Base-by-base conservation (phyloP, 2,888 invertebrate species). In the Euplexia lucipara region DNA sequence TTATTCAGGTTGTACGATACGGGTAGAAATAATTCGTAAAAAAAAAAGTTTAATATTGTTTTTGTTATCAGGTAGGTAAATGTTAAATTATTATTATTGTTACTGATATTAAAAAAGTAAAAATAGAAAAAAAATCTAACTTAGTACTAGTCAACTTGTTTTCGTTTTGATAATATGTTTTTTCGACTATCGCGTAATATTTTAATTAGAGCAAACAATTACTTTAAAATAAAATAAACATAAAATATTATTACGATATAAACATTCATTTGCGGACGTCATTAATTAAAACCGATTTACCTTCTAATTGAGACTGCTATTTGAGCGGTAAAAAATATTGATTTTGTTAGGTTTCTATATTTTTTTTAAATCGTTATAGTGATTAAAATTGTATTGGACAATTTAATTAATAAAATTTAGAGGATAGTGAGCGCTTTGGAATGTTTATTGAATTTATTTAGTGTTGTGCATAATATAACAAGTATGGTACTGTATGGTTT, bases 211-310 rank as follows among this genome's bases (percentile, higher is more conserved):
- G n/a, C 6, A 34, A 22, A 16, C 3, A 47, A 30, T 64, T 9
- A 12, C 9, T 34, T 26, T 0, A 34, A 18, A 6, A n/a, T 4
- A 12, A 26, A 20, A 42, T 7, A 30, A 10, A 12, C 4, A n/a
- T n/a, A n/a, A 18, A 54, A 37, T 8, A 5, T 37, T 32, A 6
- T 2, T 9, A 2, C 3, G 32, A 39, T 47, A 47, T 16, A 9
- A 47, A 41, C n/a, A n/a, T 47, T 14, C 8, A 7, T 35, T 49
- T 4, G 9, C 16, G 7, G 3, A 1, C 20, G 20, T 30, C 0
- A 41, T 34, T 26, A 45, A 51, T 45, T 71, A 30, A 32, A 45
- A 26, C 2, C 12, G 4, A 16, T 44, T 22, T 20, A 37, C n/a
- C 4, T 22, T 44, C 18, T 34, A 34, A 49, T 59, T n/a, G 14